Base-by-base conservation (phyloP, 2,797 vertebrate genomes). In the Zonotrichia albicollis region DNA sequence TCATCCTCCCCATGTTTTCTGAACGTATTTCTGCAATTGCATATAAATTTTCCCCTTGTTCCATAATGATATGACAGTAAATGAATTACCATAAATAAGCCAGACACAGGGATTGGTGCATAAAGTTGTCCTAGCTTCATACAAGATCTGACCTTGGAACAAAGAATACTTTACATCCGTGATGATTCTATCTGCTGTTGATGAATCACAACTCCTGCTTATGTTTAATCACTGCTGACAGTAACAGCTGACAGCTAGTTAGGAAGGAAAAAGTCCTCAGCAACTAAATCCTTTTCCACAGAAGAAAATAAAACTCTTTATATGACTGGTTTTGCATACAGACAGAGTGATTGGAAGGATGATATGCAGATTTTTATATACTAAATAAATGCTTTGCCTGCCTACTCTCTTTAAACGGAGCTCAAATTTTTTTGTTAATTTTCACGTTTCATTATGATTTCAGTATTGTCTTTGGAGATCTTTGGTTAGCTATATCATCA, bases 221-320 rank as follows among this genome's bases (percentile, higher is more conserved):
- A 96, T 95, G 95, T 97, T 97, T 98, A 97, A 98, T 97, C 95
- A 97, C 95, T 93, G 88, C 96, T 97, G 95, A 97, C 96, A 97
- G 95, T 87, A 96, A 96, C 84, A 96, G 90, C 87, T 97, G 96
- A 98, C 96, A 97, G 94, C 81, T 94, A 98, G 94, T 96, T 90
- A 87, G 73, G 75, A 75, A 92, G 93, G 95, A 95, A 84, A 87
- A 95, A 92, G 93, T 64, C 74, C 83, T 86, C 91, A 90, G 58
- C 88, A 93, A 71, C 61, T 90, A 83, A 94, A 94, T 90, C 68
- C 38, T 93, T 84, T 90, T 91, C 75, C 94, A 75, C 43, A 73
- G 40, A 87, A 84, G 10, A 72, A 93, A 90, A 84, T 83, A 61
- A 67, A 65, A 30, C 30, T 82, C 55, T 73, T 48, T 58, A 94